phyloP scores from a whole-genome alignment of 2,888 invertebrate genomes.

The Ochropleura leucogaster region DNA sequence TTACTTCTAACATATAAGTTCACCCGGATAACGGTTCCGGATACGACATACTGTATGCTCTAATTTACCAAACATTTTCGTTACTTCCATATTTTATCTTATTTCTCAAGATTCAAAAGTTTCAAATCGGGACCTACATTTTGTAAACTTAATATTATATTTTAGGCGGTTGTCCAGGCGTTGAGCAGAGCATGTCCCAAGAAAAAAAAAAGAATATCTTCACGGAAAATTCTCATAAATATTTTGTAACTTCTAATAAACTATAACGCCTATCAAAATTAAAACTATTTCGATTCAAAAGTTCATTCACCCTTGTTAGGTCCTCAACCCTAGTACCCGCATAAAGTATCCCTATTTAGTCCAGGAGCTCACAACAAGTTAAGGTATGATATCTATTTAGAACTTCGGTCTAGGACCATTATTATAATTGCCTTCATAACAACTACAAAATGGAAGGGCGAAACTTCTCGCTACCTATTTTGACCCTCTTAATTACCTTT shows the following conservation, averaged over 20 bases:
- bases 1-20: no score
- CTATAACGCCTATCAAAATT: not conserved
- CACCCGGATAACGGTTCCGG: no score
- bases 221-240: no score
- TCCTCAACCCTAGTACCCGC: not conserved
- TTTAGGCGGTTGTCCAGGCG: no score
- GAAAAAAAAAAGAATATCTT: not conserved
- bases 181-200: no score
- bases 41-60: no score
- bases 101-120: no score
- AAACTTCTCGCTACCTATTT: constrained; percentile 48
- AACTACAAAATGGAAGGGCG: constrained; percentile 45
- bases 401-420: constrained; percentile 47
- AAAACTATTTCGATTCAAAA: constrained; percentile 24
- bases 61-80: no score
- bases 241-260: not conserved
- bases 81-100: no score
- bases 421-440: constrained; percentile 59
- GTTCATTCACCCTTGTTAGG: constrained; percentile 15
- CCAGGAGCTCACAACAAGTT: constrained; percentile 31
- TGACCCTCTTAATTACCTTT: constrained; percentile 56
- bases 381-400: constrained; percentile 46
- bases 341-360: constrained; percentile 48
- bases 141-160: no score
- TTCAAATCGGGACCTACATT: no score